These are phyloP conservation scores for Pissodes strobi DNA, from an alignment of 1,140 invertebrate species.

Conservation along the genomic window DNA sequence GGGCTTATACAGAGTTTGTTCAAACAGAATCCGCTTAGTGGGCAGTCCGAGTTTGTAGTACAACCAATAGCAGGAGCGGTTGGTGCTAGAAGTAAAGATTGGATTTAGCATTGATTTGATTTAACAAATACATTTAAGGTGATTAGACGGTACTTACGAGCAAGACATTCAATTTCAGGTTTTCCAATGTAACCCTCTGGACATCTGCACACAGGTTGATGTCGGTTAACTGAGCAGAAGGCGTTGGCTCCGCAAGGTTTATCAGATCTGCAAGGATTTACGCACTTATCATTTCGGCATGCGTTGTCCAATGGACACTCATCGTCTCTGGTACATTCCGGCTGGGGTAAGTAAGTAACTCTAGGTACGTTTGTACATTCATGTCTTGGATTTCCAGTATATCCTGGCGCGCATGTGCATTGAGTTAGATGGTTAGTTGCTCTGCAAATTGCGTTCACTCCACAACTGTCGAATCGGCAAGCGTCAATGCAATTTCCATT, in stretches of 20 bases:
- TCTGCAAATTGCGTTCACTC: conserved; percentile 82
- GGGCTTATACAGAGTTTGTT: conserved; percentile 78
- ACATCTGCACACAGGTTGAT: conserved; percentile 78
- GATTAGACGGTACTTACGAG: conserved; percentile 66
- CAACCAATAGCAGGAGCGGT: conserved; percentile 69
- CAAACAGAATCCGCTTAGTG: conserved; percentile 76
- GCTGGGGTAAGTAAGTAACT: conserved; percentile 56
- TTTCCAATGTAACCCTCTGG: conserved; percentile 78
- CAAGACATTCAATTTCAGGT: conserved; percentile 71
- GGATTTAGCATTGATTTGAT: background rate
- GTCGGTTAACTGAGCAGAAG: conserved; percentile 76
- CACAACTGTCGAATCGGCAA: conserved; percentile 77
- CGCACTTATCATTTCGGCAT: conserved; percentile 75
- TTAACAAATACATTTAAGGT: background rate
- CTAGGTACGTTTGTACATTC: conserved; percentile 69
- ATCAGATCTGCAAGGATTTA: conserved; percentile 73
- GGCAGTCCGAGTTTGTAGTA: conserved; percentile 77
- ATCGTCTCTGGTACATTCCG: conserved; percentile 75
- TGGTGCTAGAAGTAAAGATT: conserved; percentile 52
- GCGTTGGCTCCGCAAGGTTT: conserved; percentile 76
- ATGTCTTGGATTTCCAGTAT: conserved; percentile 79
- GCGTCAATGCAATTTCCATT: conserved; percentile 78
- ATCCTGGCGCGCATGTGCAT: conserved; percentile 78
- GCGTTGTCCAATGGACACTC: conserved; percentile 75
- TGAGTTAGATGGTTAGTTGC: conserved; percentile 73